Base-by-base conservation (phyloP, 2,888 invertebrate species). In the Drosophila testacea region DNA sequence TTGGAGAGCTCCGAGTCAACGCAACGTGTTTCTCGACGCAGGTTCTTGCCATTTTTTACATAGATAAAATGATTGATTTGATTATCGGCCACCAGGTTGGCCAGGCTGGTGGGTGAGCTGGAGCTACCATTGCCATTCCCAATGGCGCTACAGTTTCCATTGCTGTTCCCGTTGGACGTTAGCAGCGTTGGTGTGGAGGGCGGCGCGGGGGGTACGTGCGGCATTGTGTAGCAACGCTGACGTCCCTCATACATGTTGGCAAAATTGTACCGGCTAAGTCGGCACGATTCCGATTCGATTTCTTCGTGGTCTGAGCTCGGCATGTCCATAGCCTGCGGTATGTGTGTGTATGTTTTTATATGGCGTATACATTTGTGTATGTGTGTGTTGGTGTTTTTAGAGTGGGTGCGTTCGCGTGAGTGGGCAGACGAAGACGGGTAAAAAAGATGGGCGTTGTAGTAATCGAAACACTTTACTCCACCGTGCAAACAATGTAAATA, bases 141-240 rank as follows among this genome's bases (percentile, higher is more conserved):
- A 38, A 48, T 89, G 72, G 81, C 51, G 54, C 52, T 81, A 62
- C 64, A 51, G 56, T 72, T 76, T 73, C 79, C 54, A 74, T 71
- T 75, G 54, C 78, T 46, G 57, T 66, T 89, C 73, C 82, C 59
- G 65, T 73, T 85, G 61, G 91, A 82, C 50, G 90, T 91, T 47
- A 91, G 72, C 63, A 91, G 84, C 54, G 91, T 91, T 55, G 91
- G 91, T 66, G 91, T 91, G 77, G 91, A 91, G 64, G 91, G 91
- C 73, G 91, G 91, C 73, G 91, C 91, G 52, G 91, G 91, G 57
- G 86, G 90, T 34, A 84, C 83, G 69, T 91, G 91, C 67, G 91
- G 90, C 67, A 91, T 90, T 63, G 91, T 91, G 69, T 91, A 91
- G 63, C 91, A 91, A 59, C 91, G 91, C 71, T 83, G 82, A 62